These are phyloP conservation scores for Labrus mixtus DNA, from an alignment of 2,113 vertebrate genomes.

Conservation along the genomic window DNA sequence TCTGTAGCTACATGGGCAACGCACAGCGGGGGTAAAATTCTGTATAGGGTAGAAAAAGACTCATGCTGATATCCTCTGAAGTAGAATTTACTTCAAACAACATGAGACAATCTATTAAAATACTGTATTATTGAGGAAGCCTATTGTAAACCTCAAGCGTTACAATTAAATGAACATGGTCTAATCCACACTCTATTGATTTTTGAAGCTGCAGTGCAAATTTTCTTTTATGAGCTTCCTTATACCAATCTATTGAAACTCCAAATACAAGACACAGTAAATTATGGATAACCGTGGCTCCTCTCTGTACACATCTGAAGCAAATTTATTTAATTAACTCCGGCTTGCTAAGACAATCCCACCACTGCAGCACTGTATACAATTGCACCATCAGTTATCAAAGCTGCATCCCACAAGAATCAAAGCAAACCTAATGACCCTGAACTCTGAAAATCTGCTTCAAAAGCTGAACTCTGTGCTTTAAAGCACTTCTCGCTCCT, in stretches of 20 bases:
- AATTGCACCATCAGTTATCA: no score
- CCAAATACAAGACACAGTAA: conserved; percentile 56
- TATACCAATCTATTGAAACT: conserved; percentile 56
- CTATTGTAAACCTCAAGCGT: conserved; percentile 52
- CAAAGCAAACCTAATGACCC: conserved; percentile 35
- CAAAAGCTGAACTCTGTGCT: conserved; percentile 37
- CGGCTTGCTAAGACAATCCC: conserved; percentile 50
- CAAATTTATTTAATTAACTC: conserved; percentile 51
- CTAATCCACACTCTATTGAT: conserved; percentile 67
- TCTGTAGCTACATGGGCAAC: background rate
- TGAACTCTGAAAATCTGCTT: conserved; percentile 38
- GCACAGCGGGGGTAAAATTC: conserved; percentile 10
- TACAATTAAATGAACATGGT: conserved; percentile 65
- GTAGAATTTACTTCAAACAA: conserved; percentile 35
- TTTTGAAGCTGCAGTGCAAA: conserved; percentile 55
- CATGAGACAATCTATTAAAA: conserved; percentile 51
- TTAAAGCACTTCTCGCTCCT: conserved; percentile 41
- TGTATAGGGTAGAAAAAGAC: conserved; percentile 10
- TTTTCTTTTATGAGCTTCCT: conserved; percentile 60
- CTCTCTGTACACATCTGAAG: conserved; percentile 36
- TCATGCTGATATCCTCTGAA: conserved; percentile 10
- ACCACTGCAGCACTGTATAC: conserved; percentile 3
- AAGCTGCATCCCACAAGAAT: conserved; percentile 23
- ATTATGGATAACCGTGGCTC: conserved; percentile 61
- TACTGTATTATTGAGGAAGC: conserved; percentile 28